Percentiles rank a stretch among this genome's conserved stretches.
Evolutionary conservation across 2,797 vertebrate species (phyloP).

Genomic region (Cirrhinus mrigala): DNA sequence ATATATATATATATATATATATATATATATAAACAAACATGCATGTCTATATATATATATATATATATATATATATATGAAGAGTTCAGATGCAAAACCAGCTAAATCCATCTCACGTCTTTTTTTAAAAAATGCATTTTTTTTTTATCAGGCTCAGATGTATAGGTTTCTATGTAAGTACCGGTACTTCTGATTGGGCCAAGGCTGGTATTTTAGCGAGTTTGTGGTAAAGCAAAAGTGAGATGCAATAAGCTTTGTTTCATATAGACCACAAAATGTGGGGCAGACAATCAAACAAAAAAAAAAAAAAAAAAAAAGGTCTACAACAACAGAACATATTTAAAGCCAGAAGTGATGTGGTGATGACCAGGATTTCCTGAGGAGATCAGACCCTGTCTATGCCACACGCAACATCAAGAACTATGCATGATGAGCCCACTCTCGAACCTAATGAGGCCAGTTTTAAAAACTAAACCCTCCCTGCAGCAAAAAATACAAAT

Average conservation of each 20-base stretch:
- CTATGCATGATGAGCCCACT: background rate
- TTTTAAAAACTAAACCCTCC: background rate
- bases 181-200: no score
- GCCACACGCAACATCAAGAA: background rate
- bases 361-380: background rate
- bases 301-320: background rate
- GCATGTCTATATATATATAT: no score
- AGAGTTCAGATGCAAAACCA: no score
- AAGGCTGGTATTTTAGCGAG: no score
- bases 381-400: background rate
- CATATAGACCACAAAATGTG: background rate
- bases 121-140: no score
- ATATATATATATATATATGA: no score
- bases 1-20: no score
- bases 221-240: background rate
- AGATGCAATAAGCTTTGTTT: background rate
- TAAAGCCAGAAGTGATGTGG: background rate
- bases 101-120: no score
- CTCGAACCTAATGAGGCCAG: background rate
- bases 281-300: background rate
- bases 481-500: conserved; percentile 5
- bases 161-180: no score
- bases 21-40: no score
- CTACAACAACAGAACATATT: background rate
- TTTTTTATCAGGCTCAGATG: no score